Conservation (phyloP, 2,888 invertebrate genomes). For the Eupithecia tripunctaria region DNA sequence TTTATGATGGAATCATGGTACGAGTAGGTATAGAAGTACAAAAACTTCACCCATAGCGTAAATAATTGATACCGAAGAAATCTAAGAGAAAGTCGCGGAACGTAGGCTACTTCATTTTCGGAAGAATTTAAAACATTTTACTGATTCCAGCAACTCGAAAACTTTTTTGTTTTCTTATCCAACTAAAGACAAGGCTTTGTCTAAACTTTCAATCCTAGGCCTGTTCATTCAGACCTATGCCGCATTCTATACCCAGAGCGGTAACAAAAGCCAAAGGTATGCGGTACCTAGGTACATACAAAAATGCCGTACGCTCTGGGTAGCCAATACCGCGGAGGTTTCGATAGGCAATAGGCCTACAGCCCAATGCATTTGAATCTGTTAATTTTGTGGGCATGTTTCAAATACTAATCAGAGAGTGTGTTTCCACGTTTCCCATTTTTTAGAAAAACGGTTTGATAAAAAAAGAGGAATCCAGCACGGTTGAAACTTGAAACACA, state of each 20-base stretch:
- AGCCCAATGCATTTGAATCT: too few species aligned
- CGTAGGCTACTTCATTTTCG: too few species aligned
- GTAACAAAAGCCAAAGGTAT: neutral
- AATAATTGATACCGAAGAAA: neutral
- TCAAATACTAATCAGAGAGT: neutral
- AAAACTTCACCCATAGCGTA: neutral
- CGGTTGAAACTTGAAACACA: neutral
- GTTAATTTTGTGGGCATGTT: too few species aligned
- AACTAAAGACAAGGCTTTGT: neutral
- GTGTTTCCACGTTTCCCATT: neutral
- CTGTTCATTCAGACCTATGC: neutral
- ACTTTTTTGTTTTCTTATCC: neutral
- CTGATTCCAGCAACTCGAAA: neutral
- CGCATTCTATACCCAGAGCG: neutral
- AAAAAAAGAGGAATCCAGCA: neutral
- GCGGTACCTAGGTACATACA: neutral
- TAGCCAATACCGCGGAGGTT: too few species aligned
- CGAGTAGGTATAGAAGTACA: neutral
- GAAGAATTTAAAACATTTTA: neutral
- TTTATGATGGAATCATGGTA: neutral
- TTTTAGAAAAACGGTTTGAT: neutral
- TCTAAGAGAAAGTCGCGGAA: too few species aligned
- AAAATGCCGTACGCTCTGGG: neutral
- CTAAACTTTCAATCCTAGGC: neutral
- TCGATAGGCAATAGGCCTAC: too few species aligned